phyloP scores from a whole-genome alignment of 1,140 invertebrate species.

The Eupristina koningsbergeri region DNA sequence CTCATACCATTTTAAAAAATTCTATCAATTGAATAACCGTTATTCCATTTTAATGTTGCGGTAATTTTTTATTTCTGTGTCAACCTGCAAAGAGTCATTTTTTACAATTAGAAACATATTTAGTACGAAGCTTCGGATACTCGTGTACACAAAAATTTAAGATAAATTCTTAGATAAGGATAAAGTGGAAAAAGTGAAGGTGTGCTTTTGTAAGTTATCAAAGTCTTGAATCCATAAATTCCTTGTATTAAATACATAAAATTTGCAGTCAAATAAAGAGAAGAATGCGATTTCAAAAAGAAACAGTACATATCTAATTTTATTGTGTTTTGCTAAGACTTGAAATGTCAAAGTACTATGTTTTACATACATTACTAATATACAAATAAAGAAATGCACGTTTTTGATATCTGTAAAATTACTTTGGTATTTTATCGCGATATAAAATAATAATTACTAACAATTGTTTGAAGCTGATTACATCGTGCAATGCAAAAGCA shows the following conservation, averaged over 20 bases:
- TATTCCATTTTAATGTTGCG: background rate
- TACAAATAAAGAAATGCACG: no score
- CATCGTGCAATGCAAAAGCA: background rate
- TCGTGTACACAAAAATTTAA: background rate
- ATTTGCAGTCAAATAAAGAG: no score
- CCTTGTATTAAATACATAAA: no score
- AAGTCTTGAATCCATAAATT: no score
- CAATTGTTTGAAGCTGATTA: background rate
- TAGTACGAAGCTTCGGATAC: background rate
- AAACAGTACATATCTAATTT: no score
- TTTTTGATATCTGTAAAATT: background rate
- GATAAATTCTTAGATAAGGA: no score
- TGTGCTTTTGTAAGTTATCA: no score
- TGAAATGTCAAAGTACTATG: no score
- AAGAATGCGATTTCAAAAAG: no score
- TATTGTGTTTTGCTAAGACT: no score
- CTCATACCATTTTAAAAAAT: background rate
- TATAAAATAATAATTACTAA: background rate
- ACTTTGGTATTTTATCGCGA: background rate
- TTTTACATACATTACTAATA: no score
- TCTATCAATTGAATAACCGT: background rate
- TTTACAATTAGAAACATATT: slow-evolving; percentile 1
- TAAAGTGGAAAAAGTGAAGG: no score
- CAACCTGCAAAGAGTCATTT: background rate
- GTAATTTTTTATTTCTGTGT: background rate